Base-by-base conservation (phyloP, 35 echinoderm and acorn worm species). In the Chiridota heheva region DNA sequence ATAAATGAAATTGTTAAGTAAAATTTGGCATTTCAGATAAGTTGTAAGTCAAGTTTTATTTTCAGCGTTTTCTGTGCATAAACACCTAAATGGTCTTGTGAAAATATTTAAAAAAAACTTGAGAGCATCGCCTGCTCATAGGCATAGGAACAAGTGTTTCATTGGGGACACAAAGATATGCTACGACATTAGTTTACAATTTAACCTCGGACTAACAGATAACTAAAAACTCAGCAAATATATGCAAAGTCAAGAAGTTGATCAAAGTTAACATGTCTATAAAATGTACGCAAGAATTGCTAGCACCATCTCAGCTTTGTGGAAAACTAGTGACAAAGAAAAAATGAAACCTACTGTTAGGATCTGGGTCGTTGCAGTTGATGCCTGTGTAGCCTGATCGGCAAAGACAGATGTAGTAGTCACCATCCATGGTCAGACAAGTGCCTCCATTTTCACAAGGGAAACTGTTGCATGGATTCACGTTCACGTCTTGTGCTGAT, bases 381-480 rank as follows among this genome's bases (percentile, higher is more conserved):
- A 86, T 89, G 35, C 92, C 92, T 34, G 60, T 37, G 38, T 81
- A 96, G n/a, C 82, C 87, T 32, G 41, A 7, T 16, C 80, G 68
- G 40, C 92, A 96, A 1, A 96, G 51, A 76, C 92, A 96, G 28
- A 96, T 72, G 69, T 96, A 96, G 82, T 90, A 72, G 40, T 36
- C 45, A 8, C 73, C 70, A 46, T 90, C 80, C 60, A 88, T 85
- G 4, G 82, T 86, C 22, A 90, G 75, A 44, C 92, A 96, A 12
- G 92, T 79, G 0, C 63, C 81, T 49, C 92, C 92, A 46, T 90
- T 90, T 1, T 80, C 67, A 82, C 92, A 96, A 5, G 92, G 92
- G 57, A 88, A 96, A 69, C 74, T 86, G 86, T 90, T 90, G 33
- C 92, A 96, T 2, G 92, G 87, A 49, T 96, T 96, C 4, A 65